A percentile compares a stretch with the other conserved stretches of the same genome.
Evolutionary conservation across 2,797 vertebrate species (phyloP).

Genomic region (Apogon hyalosoma): DNA sequence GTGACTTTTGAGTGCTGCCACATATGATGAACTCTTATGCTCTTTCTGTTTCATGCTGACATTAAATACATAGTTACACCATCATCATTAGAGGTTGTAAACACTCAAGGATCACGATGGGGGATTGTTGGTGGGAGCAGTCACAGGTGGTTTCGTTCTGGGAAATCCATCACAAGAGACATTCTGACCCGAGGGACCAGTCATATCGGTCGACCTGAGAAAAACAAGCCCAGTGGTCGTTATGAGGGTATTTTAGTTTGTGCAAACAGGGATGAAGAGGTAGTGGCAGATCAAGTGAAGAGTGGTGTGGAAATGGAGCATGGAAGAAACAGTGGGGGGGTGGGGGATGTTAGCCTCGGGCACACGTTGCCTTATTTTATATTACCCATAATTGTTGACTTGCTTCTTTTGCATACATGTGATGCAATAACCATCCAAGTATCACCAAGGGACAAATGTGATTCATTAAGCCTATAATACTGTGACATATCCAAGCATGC

Average conservation of each 20-base stretch:
- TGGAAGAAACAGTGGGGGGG: not conserved
- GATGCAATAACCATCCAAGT: slow-evolving; percentile 74
- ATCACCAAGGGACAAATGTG: slow-evolving; percentile 74
- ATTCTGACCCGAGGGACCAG: slow-evolving; percentile 62
- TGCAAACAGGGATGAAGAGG: slow-evolving; percentile 11
- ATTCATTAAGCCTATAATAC: slow-evolving; percentile 72
- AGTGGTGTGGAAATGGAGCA: not conserved
- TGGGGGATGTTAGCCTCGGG: not conserved
- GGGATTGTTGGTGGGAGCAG: slow-evolving; percentile 27
- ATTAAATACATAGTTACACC: slow-evolving; percentile 7
- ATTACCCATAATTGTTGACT: slow-evolving; percentile 43
- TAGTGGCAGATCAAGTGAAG: slow-evolving; percentile 2
- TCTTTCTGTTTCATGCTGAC: not conserved
- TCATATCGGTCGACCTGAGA: slow-evolving; percentile 58
- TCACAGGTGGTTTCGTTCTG: slow-evolving; percentile 63
- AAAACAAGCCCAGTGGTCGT: slow-evolving; percentile 80
- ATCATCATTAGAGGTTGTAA: slow-evolving; percentile 52
- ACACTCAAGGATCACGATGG: slow-evolving; percentile 41
- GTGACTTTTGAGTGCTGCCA: not conserved
- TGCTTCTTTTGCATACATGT: slow-evolving; percentile 56
- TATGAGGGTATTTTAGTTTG: slow-evolving; percentile 42
- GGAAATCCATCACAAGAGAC: slow-evolving; percentile 60
- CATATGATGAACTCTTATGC: slow-evolving; percentile 1
- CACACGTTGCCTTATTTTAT: slow-evolving; percentile 10
- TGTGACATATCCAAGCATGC: slow-evolving; percentile 24